These are phyloP conservation scores for Euthynnus affinis DNA, from an alignment of 2,797 vertebrate genomes.

Conservation along the genomic window DNA sequence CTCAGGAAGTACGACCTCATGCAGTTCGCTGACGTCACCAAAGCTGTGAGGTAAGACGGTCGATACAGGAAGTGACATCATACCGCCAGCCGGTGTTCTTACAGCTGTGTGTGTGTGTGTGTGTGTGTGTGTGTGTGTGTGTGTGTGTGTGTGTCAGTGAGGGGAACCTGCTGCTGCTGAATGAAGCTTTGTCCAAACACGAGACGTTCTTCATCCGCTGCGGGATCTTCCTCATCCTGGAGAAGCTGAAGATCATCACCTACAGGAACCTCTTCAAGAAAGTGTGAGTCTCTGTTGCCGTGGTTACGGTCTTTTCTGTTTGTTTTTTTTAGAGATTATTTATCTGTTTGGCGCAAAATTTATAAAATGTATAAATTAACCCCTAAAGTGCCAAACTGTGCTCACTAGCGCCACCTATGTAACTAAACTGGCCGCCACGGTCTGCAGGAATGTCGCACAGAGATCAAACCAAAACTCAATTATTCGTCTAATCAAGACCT, in stretches of 20 bases:
- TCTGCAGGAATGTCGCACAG: too few species aligned
- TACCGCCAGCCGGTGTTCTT: not conserved
- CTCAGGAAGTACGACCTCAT: constrained; percentile 95
- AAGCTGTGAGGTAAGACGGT: constrained; percentile 90
- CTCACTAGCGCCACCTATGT: too few species aligned
- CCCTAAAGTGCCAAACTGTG: too few species aligned
- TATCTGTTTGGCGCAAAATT: too few species aligned
- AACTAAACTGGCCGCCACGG: too few species aligned
- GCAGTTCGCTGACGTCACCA: constrained; percentile 96
- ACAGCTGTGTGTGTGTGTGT: constrained; percentile 3
- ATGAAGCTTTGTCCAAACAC: constrained; percentile 92
- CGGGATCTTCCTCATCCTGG: constrained; percentile 98
- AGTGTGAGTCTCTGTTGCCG: constrained; percentile 88
- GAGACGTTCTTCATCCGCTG: constrained; percentile 99
- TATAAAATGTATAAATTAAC: too few species aligned
- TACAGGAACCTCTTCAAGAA: constrained; percentile 98
- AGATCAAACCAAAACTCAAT: too few species aligned
- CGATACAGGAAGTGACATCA: constrained; percentile 28
- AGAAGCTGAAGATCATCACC: constrained; percentile 98
- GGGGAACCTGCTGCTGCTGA: constrained; percentile 94
- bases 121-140: constrained; percentile 14
- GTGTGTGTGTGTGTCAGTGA: constrained; percentile 84
- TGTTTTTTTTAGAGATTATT: too few species aligned
- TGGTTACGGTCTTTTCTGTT: too few species aligned
- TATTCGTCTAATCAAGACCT: too few species aligned